phyloP scores from a whole-genome alignment of 2,888 invertebrate species.

The Arrhopalites spinosus region DNA sequence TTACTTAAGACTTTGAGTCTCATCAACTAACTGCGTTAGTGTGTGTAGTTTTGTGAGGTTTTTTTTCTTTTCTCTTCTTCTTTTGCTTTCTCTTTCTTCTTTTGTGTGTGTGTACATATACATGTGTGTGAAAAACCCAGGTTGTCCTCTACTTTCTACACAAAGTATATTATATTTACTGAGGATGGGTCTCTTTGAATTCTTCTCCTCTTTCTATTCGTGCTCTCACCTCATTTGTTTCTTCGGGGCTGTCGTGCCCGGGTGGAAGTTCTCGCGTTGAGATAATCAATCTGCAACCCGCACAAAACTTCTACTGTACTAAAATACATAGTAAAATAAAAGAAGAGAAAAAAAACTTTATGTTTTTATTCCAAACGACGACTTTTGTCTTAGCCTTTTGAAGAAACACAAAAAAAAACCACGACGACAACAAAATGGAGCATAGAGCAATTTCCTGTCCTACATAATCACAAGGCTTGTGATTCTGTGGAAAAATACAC shows the following conservation, averaged over 20 bases:
- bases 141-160: background rate
- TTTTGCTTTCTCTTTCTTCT: background rate
- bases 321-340: no score
- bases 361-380: no score
- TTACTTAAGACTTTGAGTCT: background rate
- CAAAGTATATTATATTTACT: background rate
- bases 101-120: background rate
- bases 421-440: no score
- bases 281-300: constrained; percentile 40
- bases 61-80: no score
- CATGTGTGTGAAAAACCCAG: constrained; percentile 12
- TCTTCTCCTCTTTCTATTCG: constrained; percentile 17
- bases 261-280: constrained; percentile 43
- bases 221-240: constrained; percentile 36
- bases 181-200: constrained; percentile 18
- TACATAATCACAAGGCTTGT: no score
- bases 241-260: constrained; percentile 34
- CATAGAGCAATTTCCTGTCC: no score
- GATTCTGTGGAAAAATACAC: no score
- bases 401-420: no score
- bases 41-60: no score
- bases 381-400: no score
- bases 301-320: no score
- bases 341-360: no score
- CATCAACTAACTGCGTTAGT: background rate